Evolutionary conservation across 2,888 invertebrate genomes (phyloP), one percentile per base, ranked within the genome.

Genomic region (Baccha elongata): DNA sequence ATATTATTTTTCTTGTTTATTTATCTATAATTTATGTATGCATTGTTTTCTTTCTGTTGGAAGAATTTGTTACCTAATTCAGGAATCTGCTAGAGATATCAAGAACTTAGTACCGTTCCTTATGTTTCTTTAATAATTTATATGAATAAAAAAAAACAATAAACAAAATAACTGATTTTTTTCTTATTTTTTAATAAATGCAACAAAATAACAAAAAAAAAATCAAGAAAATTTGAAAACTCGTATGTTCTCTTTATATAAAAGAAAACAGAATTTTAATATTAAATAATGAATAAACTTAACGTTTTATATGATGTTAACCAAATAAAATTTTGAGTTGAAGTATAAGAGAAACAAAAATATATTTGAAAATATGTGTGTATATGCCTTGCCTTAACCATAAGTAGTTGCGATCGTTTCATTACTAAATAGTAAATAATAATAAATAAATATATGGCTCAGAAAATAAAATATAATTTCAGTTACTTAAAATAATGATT

Each of bases 401-500:
- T 83, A 76, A 76, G 67, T 71, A 48, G 17, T 29, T 40, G 52
- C 26, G 35, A 46, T 67, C 13, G 17, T 65, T 81, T 62, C 42
- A 55, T 67, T 46, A 50, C 50, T 55, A 67, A 76, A 52, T 75
- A 65, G 46, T 72, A 35, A 35, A 37, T 73, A 73, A 76, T 79
- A 69, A 74, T 76, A 76, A 83, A 83, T 83, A 83, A 83, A 83
- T 83, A 75, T 72, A 67, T 83, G 83, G 78, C 83, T 72, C 72
- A 76, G 71, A 74, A 35, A 72, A n/a, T n/a, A 64, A 19, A 46
- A 21, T 80, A 37, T 23, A 81, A 65, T 71, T 68, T 53, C 75
- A 55, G 81, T 81, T 71, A 81, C 75, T 81, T 81, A 67, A 72
- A 75, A 64, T 68, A 80, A 21, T 48, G 48, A 64, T 48, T 52